These are phyloP conservation scores for Schizopygopsis pylzovi DNA, from an alignment of 2,797 vertebrate genomes.

Conservation along the genomic window DNA sequence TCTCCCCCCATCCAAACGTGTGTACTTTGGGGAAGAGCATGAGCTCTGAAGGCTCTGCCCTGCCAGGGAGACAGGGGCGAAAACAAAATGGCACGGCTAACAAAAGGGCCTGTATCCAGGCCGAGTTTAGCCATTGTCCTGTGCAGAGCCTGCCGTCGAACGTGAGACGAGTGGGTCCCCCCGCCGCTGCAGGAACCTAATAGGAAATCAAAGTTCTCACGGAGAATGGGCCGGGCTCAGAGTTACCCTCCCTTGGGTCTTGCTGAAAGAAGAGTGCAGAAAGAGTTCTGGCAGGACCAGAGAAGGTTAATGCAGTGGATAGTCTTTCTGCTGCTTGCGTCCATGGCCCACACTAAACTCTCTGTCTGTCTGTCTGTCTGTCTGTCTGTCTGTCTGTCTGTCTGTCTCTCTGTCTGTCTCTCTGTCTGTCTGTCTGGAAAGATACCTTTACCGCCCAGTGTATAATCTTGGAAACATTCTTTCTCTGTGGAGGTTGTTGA, in stretches of 20 bases:
- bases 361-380: conserved; percentile 68
- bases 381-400: not conserved
- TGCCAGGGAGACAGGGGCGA: conserved; percentile 78
- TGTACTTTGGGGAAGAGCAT: conserved; percentile 64
- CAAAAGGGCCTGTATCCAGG: conserved; percentile 88
- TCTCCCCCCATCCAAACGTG: conserved; percentile 52
- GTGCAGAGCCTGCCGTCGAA: conserved; percentile 79
- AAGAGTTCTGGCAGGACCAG: conserved; percentile 87
- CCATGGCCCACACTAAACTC: conserved; percentile 63
- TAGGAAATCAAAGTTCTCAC: conserved; percentile 98
- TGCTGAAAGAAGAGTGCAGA: conserved; percentile 98
- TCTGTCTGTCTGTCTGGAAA: conserved; percentile 10
- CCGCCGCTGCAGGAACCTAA: conserved; percentile 92
- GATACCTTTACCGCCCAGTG: not conserved
- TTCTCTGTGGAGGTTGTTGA: not conserved
- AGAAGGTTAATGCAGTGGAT: conserved; percentile 98
- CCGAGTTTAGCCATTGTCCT: conserved; percentile 81
- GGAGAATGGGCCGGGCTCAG: conserved; percentile 96
- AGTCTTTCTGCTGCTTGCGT: conserved; percentile 89
- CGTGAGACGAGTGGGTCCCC: conserved; percentile 79
- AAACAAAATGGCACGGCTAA: conserved; percentile 84
- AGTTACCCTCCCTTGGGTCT: conserved; percentile 96
- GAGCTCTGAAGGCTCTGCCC: conserved; percentile 64
- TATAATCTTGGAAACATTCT: conserved; percentile 14
- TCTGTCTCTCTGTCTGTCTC: conserved; percentile 57